Conservation (phyloP, 1,140 invertebrate species). For the Euborellia annulipes region DNA sequence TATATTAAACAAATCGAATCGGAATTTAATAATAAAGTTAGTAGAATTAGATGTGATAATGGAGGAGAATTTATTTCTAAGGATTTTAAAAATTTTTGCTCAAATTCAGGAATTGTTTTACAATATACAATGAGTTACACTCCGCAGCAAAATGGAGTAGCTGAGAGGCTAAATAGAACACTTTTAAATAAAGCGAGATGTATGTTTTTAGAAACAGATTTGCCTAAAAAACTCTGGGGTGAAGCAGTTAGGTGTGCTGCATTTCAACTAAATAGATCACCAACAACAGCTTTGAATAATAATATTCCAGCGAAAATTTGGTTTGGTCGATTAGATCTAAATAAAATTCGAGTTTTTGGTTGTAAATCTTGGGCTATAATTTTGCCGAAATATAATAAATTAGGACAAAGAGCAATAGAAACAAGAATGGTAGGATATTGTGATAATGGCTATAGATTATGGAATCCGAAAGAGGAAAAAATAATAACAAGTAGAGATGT, state of each 20-base stretch:
- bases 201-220: constrained; percentile 17
- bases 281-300: neutral
- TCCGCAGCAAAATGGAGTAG: constrained; percentile 23
- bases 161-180: constrained; percentile 23
- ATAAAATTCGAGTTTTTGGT: neutral
- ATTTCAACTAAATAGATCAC: constrained; percentile 15
- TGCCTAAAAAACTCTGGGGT: constrained; percentile 19
- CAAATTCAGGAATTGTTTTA: constrained; percentile 18
- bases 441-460: constrained; percentile 1
- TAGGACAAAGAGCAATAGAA: neutral
- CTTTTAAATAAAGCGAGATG: constrained; percentile 18
- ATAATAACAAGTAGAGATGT: neutral
- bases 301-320: constrained; percentile 7
- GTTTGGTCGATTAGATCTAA: neutral
- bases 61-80: too few relatives aligned
- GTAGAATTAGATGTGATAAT: too few relatives aligned
- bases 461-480: neutral
- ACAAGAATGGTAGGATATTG: neutral
- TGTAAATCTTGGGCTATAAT: neutral
- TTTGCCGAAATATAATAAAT: neutral
- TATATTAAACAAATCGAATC: too few relatives aligned
- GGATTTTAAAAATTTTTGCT: constrained; percentile 14
- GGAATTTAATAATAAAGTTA: too few relatives aligned
- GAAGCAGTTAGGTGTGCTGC: constrained; percentile 19
- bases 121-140: constrained; percentile 19